These are phyloP conservation scores for Habroteleia sp. DNA, from an alignment of 2,888 invertebrate species.

Conservation along the genomic window DNA sequence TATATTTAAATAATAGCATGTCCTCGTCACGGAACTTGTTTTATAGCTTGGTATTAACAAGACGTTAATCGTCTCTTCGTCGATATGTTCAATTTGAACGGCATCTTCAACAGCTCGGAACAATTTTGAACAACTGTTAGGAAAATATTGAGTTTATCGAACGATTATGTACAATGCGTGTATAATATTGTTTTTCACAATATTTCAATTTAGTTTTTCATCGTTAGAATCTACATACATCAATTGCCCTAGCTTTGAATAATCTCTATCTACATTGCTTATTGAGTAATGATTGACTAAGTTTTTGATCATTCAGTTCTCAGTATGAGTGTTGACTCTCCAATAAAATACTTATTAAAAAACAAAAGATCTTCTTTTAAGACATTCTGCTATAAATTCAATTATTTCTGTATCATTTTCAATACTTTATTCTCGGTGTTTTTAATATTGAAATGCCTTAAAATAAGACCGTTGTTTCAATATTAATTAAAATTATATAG, in stretches of 20 bases:
- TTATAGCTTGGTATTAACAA: constrained; percentile 13
- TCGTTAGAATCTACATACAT: constrained; percentile 21
- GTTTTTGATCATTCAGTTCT: constrained; percentile 57
- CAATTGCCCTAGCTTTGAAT: constrained; percentile 15
- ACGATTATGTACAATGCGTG: constrained; percentile 42
- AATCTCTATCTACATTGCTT: constrained; percentile 27
- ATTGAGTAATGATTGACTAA: constrained; percentile 58
- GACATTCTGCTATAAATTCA: too few relatives aligned
- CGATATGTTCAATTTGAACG: constrained; percentile 60
- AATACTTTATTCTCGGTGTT: too few relatives aligned
- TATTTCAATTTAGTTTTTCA: constrained; percentile 1
- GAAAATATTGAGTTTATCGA: constrained; percentile 52
- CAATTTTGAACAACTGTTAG: constrained; percentile 39
- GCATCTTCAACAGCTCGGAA: constrained; percentile 28
- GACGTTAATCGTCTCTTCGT: constrained; percentile 1
- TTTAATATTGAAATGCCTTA: too few relatives aligned
- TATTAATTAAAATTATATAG: constrained; percentile 6
- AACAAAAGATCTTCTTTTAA: too few relatives aligned
- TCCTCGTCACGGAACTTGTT: constrained; percentile 29
- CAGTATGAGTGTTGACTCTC: constrained; percentile 23
- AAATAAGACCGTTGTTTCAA: too few relatives aligned
- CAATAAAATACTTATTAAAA: too few relatives aligned
- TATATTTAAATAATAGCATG: constrained; percentile 11
- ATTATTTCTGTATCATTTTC: too few relatives aligned
- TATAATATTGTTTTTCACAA: constrained; percentile 11